Conservation (phyloP, 37 sponge, comb jelly and placozoan genomes). For the Corticium candelabrum region DNA sequence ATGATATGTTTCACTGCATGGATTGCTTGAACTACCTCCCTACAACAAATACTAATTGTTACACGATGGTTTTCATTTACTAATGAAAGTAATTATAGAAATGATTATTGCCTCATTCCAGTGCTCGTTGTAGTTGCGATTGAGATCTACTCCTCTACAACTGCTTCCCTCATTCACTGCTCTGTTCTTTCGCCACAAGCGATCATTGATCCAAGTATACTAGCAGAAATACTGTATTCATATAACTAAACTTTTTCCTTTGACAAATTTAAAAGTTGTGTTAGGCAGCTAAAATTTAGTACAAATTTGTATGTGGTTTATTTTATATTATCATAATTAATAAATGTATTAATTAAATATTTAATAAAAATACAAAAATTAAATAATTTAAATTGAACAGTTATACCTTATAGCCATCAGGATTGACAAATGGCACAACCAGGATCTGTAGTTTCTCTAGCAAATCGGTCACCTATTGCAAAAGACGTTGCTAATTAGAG, state of each 20-base stretch:
- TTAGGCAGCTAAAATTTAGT: too few relatives aligned
- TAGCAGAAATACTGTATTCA: too few relatives aligned
- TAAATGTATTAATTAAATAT: too few relatives aligned
- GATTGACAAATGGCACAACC: conserved; percentile 54
- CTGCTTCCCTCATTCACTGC: not conserved
- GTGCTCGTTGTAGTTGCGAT: conserved; percentile 60
- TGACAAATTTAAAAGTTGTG: too few relatives aligned
- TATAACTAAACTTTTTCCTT: too few relatives aligned
- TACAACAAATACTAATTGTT: not conserved
- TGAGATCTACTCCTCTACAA: conserved; percentile 73
- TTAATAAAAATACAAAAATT: too few relatives aligned
- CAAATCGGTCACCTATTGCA: not conserved
- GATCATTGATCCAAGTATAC: conserved; percentile 49
- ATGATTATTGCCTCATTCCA: conserved; percentile 38
- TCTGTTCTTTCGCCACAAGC: conserved; percentile 75
- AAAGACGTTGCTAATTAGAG: too few relatives aligned
- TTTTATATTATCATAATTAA: not conserved
- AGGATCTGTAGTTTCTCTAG: conserved; percentile 38
- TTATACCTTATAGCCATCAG: too few relatives aligned
- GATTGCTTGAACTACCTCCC: conserved; percentile 47
- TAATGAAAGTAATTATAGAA: not conserved
- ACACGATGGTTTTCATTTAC: not conserved
- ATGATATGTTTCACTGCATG: conserved; percentile 63
- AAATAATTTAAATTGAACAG: too few relatives aligned
- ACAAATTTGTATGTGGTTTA: too few relatives aligned